Base-by-base conservation (phyloP, 2,888 invertebrate genomes). In the Sarcophaga caerulescens region DNA sequence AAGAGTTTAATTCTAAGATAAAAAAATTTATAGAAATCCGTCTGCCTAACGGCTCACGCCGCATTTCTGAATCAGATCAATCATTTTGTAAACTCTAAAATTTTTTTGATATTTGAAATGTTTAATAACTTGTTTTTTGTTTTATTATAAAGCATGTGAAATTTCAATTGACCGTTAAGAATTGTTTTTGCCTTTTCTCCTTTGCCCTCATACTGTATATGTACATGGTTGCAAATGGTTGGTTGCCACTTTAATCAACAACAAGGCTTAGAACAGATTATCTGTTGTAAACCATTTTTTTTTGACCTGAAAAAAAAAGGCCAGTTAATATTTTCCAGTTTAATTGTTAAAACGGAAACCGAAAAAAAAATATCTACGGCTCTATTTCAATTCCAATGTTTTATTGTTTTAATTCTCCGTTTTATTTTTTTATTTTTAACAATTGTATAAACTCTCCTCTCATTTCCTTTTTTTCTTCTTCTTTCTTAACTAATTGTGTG, bases 161-260 rank as follows among this genome's bases (percentile, higher is more conserved):
- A 88, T 90, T 90, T 90, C 92, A 91, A 92, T 92, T 92, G 91
- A 92, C 92, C 92, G 89, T 91, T 89, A 87, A 89, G 89, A 89
- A 85, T 87, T 76, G 59, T 77, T 73, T 76, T 68, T 45, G 11
- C 47, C 63, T 66, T 65, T 45, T 66, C 57, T 19, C 19, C 19
- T n/a, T 68, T 77, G 59, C 12, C 17, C 45, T 62, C 47, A 47
- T 65, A 21, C 4, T 14, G 52, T 52, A 35, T 4, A 2, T 10
- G 35, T 35, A 35, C 4, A 52, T 35, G 35, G 8, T 35, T 76
- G 44, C 8, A 69, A 57, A 78, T 81, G 69, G 79, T 73, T 76
- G 65, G 82, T 70, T 85, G 84, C 76, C 88, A 87, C 87, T 88
- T 88, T 88, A 90, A 70, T 14, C 68, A 89, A 91, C 89, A 90